Evolutionary conservation across 2,113 vertebrate genomes (phyloP), one percentile per base, ranked within the genome.

Genomic region (Mystacornis crossleyi): DNA sequence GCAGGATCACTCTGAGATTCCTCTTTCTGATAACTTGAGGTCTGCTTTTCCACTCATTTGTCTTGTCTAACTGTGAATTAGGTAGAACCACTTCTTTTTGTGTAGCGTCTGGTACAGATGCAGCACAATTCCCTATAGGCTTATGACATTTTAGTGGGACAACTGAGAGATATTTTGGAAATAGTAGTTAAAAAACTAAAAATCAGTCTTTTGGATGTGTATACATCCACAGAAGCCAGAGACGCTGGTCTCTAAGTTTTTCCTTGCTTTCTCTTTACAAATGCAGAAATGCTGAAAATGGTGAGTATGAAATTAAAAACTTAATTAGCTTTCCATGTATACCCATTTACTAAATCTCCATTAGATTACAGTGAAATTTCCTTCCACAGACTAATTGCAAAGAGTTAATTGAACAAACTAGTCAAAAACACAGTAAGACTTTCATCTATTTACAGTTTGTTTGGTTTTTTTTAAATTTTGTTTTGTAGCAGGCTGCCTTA

Each of bases 31-130:
- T 62, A 12, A 9, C 28, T 12, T 29, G 26, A 75, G 21, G 70
- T 85, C 40, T 51, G 25, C 23, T 75, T 92, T 85, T n/a, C 36
- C n/a, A 60, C 13, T 78, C 12, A 33, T 34, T 89, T 58, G 5
- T 48, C 10, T 48, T 64, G 14, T 45, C 45, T 88, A 69, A 69
- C 36, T 28, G 21, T 57, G 20, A 65, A 23, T 47, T 34, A 75
- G 25, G 9, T 70, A 42, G 26, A 89, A 53, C 31, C 45, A 18
- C 8, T 66, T 42, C 21, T 58, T 67, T 71, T 48, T 36, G 4
- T 45, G 14, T 13, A 64, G 23, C 0, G 0, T 15, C 43, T 55
- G 15, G 14, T 21, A n/a, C 6, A 36, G 9, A 23, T 43, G 38
- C 5, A 51, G 10, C 70, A 42, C 21, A 55, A 40, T 34, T 93